Conservation (phyloP, 1,140 invertebrate species). For the Temnothorax nylanderi region DNA sequence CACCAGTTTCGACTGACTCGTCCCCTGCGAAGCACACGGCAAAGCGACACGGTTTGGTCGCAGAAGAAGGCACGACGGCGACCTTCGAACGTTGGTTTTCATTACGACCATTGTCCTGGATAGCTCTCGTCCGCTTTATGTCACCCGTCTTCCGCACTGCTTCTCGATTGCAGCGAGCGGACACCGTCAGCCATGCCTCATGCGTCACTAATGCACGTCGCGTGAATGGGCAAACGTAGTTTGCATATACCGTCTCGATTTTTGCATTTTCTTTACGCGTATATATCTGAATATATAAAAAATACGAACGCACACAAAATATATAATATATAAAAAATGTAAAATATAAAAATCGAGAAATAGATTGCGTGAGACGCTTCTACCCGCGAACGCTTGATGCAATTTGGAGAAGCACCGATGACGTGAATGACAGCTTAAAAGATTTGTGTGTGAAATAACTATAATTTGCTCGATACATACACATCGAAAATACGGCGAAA, state of each 20-base stretch:
- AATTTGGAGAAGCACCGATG: not conserved
- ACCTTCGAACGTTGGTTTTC: constrained; percentile 77
- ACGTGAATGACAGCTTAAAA: not conserved
- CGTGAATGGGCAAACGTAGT: not conserved
- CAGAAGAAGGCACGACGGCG: constrained; percentile 68
- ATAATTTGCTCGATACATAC: not conserved
- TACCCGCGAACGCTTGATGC: not conserved
- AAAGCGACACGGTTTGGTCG: constrained; percentile 65
- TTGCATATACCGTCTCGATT: not conserved
- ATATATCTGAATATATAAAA: not conserved
- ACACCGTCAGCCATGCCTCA: not conserved
- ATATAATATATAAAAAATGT: constrained; percentile 1
- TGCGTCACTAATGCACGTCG: not conserved
- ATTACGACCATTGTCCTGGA: constrained; percentile 77
- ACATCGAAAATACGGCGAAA: not conserved
- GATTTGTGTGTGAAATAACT: not conserved
- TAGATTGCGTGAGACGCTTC: not conserved
- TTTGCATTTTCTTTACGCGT: not conserved
- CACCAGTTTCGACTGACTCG: constrained; percentile 76
- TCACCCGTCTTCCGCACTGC: constrained; percentile 42
- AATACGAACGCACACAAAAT: not conserved
- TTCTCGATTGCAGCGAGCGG: not conserved
- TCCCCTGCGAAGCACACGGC: constrained; percentile 33
- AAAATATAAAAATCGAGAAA: not conserved
- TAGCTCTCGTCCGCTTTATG: constrained; percentile 29